Conservation (phyloP, 2,113 vertebrate species). For the Cyanistes caeruleus region DNA sequence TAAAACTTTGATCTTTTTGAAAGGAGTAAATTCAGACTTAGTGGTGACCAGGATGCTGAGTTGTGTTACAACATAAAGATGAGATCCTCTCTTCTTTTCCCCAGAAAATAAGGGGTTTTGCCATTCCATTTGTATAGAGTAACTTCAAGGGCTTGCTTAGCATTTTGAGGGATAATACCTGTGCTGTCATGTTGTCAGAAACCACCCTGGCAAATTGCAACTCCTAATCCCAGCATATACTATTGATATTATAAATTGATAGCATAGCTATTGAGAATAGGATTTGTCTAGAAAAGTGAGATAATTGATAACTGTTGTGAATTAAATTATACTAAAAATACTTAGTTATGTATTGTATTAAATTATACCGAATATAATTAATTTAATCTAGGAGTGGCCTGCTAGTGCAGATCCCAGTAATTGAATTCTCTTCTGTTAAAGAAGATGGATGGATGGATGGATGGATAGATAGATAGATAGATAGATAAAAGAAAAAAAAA, state of each 20-base stretch:
- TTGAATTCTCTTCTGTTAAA: not conserved
- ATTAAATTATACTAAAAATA: slow-evolving; percentile 13
- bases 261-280: not conserved
- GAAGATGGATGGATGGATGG: not conserved
- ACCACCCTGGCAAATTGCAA: not conserved
- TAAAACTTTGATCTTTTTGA: not conserved
- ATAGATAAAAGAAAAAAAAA: not conserved
- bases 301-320: not conserved
- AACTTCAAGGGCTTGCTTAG: not conserved
- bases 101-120: not conserved
- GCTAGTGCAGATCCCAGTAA: not conserved
- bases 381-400: not conserved
- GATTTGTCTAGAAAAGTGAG: not conserved
- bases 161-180: not conserved
- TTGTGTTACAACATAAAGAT: not conserved
- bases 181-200: not conserved
- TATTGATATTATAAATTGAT: too few relatives aligned
- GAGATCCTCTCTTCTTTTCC: not conserved
- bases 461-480: not conserved
- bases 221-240: not conserved
- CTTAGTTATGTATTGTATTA: not conserved
- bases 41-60: not conserved
- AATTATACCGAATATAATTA: not conserved
- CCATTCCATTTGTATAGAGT: not conserved
- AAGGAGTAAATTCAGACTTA: not conserved